Base-by-base conservation (phyloP, 2,888 invertebrate genomes). In the Idaea biselata region DNA sequence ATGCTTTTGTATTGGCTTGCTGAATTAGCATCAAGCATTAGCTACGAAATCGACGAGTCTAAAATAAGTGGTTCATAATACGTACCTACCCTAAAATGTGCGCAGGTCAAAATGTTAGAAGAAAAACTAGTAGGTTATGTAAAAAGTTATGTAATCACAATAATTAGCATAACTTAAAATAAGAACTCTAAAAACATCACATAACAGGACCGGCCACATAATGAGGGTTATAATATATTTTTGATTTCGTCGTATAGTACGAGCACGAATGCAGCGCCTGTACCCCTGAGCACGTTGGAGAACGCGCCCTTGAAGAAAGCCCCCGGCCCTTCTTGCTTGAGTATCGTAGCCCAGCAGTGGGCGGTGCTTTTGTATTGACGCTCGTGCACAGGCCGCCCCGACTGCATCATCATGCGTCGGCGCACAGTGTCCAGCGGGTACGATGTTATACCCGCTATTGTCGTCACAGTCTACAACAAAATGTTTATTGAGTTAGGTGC, bases 341-440 rank as follows among this genome's bases (percentile, higher is more conserved):
- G 88, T 80, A 98, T 97, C 80, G 95, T 95, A 16, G 92, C 81
- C 96, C 98, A 97, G 92, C 99, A 99, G 87, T 99, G 97, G 55
- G 96, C 85, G 32, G 98, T 98, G 89, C 93, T 97, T 93, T 97
- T 98, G 94, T 98, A 98, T 78, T 95, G 89, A 67, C 97, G 94
- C 71, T 98, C 97, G 61, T 94, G 86, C 79, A 94, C 93, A 68
- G 95, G 95, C 72, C 96, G 94, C 55, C 97, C 97, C 65, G 98
- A 98, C 92, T 98, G 98, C 99, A 99, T 99, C 99, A 99, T 99
- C 97, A 99, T 97, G 83, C 99, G 96, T 91, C 99, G 95, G 77
- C 98, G 95, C 79, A 97, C 96, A 61, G 99, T 99, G 88, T 99
- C 99, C 89, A 99, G 95, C 68, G 99, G 99, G 93, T 99, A 99